Evolutionary conservation across 2,797 vertebrate species (phyloP).

Genomic region (Hybognathus amarus): DNA sequence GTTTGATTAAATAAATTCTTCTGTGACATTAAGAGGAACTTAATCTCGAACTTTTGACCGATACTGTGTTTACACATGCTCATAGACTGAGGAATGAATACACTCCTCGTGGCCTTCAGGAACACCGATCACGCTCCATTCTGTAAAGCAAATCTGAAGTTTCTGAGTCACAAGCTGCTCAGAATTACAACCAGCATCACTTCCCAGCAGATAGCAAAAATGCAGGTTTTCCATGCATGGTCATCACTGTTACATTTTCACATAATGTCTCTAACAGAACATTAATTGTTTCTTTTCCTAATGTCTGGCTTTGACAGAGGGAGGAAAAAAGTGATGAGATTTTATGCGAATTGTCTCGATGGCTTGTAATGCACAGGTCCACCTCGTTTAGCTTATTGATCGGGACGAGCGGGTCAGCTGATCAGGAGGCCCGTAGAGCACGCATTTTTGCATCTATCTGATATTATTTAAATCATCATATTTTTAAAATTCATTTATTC

Average conservation of each 20-base stretch:
- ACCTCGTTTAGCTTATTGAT: slow-evolving; percentile 68
- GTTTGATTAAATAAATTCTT: too few species aligned
- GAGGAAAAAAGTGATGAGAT: slow-evolving; percentile 61
- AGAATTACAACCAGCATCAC: slow-evolving; percentile 49
- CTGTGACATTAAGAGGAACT: too few species aligned
- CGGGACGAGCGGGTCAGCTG: slow-evolving; percentile 52
- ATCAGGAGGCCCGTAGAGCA: neutral
- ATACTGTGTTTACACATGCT: neutral
- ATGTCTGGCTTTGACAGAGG: slow-evolving; percentile 51
- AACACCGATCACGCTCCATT: slow-evolving; percentile 46
- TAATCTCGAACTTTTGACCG: neutral
- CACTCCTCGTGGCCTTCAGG: slow-evolving; percentile 25
- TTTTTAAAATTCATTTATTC: neutral
- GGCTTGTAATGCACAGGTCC: slow-evolving; percentile 62
- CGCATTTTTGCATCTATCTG: too few species aligned
- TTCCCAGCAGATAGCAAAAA: slow-evolving; percentile 62
- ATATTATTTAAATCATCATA: neutral
- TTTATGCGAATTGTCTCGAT: slow-evolving; percentile 67
- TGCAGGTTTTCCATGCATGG: slow-evolving; percentile 58
- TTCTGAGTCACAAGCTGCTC: slow-evolving; percentile 58
- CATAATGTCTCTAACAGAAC: slow-evolving; percentile 50
- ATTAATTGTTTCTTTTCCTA: slow-evolving; percentile 54
- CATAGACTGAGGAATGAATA: neutral
- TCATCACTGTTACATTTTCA: slow-evolving; percentile 60
- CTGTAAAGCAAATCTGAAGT: slow-evolving; percentile 34